Percentiles rank a stretch among this genome's conserved stretches.
Evolutionary conservation across 2,888 invertebrate genomes (phyloP).

Genomic region (Tridacna gigas): DNA sequence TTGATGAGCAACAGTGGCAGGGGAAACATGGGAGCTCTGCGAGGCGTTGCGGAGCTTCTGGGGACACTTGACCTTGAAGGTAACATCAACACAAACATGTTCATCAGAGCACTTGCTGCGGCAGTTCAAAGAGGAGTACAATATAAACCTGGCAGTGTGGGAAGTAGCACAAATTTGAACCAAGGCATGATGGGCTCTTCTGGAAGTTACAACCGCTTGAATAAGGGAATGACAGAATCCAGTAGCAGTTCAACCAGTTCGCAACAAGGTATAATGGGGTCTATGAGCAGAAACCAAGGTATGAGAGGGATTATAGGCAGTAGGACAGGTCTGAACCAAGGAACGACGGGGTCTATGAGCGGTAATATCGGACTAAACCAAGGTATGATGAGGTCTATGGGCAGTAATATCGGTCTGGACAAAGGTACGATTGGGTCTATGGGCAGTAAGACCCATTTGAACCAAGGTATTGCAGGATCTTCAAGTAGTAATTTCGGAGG

Average conservation of each 20-base stretch:
- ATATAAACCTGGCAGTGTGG: background rate
- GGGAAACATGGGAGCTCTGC: slow-evolving; percentile 13
- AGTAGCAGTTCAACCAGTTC: background rate
- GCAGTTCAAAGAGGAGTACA: slow-evolving; percentile 12
- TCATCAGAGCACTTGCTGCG: slow-evolving; percentile 10
- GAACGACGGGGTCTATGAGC: background rate
- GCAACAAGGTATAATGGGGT: background rate
- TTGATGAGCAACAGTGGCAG: slow-evolving; percentile 15
- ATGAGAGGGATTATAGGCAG: too few species aligned
- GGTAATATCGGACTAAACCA: too few species aligned
- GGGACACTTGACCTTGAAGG: slow-evolving; percentile 27
- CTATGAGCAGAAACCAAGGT: background rate
- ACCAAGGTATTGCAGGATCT: too few species aligned
- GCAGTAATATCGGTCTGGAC: too few species aligned
- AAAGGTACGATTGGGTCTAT: too few species aligned
- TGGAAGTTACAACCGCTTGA: background rate
- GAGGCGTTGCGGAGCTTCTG: slow-evolving; percentile 16
- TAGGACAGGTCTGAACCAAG: background rate
- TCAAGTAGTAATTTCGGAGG: too few species aligned
- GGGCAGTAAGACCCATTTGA: too few species aligned
- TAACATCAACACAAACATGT: slow-evolving; percentile 40
- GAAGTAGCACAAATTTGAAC: background rate
- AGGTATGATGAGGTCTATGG: too few species aligned
- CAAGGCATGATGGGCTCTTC: background rate
- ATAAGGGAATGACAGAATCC: background rate